Evolutionary conservation across 2,888 invertebrate species (phyloP), one percentile per base, ranked within the genome.

Genomic region (Crocallis elinguaria): DNA sequence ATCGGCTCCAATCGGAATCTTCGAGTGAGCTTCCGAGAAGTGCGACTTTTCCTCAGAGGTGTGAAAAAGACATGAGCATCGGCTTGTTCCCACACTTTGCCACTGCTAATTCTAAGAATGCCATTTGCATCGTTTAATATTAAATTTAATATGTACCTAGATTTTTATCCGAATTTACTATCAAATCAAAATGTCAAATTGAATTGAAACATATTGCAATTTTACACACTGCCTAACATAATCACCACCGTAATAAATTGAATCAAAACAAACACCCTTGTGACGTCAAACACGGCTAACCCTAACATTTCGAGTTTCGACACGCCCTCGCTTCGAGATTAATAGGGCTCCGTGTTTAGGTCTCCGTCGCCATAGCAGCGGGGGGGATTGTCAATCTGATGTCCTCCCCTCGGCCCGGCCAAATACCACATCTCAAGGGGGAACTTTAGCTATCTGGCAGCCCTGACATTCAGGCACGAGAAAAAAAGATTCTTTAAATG

Each of bases 341-440:
- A 88, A 88, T 89, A 85, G 85, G 82, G 82, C 78, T 64, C 66
- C 66, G 66, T 90, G 90, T 90, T 88, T 89, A 84, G 86, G 75
- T 79, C 70, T 38, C 64, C 73, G 88, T 90, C 77, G 79, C 77
- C 84, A 88, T 88, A 77, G 84, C 81, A 77, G 71, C 62, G 62
- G 79, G 81, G 81, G 68, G 78, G 73, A 79, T 73, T 79, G 83
- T 71, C 86, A 85, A 85, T 83, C 83, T 82, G 77, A 62, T 60
- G 60, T 63, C 66, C 71, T 64, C 67, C 70, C 68, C 64, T 66
- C 43, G 66, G 76, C 72, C 76, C 73, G 71, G 72, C 72, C 74
- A 86, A 89, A 89, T 88, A 77, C 82, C 88, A 88, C 88, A 88
- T 89, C 89, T 88, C 89, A 57, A 62, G 89, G 88, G 89, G 77